phyloP scores from a whole-genome alignment of 2,113 vertebrate genomes.

The Setophaga petechia region DNA sequence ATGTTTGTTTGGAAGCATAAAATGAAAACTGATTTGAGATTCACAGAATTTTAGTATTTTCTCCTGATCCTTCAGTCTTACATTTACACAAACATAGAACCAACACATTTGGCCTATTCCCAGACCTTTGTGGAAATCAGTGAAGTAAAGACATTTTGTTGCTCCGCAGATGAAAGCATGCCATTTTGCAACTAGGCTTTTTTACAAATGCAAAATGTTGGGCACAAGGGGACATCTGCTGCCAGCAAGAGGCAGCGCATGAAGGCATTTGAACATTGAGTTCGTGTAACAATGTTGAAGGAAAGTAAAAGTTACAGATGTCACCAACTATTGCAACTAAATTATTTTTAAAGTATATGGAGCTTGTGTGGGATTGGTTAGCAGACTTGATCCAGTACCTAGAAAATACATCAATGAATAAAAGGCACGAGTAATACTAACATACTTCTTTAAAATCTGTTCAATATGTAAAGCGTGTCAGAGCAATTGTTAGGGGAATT shows the following conservation, averaged over 20 bases:
- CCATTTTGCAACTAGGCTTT: neutral
- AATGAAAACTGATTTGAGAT: neutral
- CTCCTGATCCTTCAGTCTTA: neutral
- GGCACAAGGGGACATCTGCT: constrained; percentile 8
- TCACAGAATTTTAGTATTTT: neutral
- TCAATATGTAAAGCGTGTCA: neutral
- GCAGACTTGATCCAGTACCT: neutral
- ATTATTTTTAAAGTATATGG: neutral
- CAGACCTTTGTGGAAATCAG: neutral
- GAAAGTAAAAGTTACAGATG: neutral
- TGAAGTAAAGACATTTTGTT: neutral
- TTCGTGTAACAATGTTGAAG: neutral
- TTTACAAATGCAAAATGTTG: neutral
- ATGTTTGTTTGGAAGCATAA: neutral
- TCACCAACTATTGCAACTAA: neutral
- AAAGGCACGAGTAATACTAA: neutral
- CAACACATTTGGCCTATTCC: neutral
- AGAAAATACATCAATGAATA: neutral
- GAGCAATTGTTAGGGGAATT: neutral
- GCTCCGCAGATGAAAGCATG: neutral
- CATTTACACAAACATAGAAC: neutral
- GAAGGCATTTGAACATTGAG: neutral
- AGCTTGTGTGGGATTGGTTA: neutral
- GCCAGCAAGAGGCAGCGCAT: neutral
- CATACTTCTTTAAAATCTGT: neutral